Conservation (phyloP, 1,140 invertebrate genomes). For the Drosophila nannoptera region DNA sequence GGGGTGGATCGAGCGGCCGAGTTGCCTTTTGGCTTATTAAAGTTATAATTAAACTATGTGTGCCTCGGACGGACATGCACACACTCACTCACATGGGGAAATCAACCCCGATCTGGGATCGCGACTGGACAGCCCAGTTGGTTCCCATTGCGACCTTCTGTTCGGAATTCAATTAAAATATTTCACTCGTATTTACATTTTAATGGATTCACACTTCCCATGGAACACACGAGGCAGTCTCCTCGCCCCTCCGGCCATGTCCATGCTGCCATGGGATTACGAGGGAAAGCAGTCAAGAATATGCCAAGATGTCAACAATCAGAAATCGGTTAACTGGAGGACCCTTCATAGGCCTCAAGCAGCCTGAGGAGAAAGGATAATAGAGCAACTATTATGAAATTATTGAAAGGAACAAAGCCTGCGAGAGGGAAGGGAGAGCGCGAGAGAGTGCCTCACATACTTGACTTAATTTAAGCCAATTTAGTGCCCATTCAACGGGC, state of each 20-base stretch:
- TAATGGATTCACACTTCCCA: slow-evolving; percentile 67
- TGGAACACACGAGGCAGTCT: not conserved
- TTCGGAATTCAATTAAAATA: slow-evolving; percentile 71
- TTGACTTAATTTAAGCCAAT: slow-evolving; percentile 78
- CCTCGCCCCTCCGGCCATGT: slow-evolving; percentile 22
- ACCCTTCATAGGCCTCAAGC: slow-evolving; percentile 36
- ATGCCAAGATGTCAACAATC: slow-evolving; percentile 54
- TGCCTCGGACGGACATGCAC: slow-evolving; percentile 16
- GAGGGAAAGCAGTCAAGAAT: slow-evolving; percentile 72
- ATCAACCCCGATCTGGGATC: slow-evolving; percentile 12
- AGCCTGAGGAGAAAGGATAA: slow-evolving; percentile 44
- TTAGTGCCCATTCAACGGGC: slow-evolving; percentile 59
- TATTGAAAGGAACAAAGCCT: slow-evolving; percentile 20
- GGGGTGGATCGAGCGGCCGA: slow-evolving; percentile 47
- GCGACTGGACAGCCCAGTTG: not conserved
- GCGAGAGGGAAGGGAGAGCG: not conserved
- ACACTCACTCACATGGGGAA: not conserved
- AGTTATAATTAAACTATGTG: slow-evolving; percentile 77
- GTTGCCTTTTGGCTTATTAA: slow-evolving; percentile 69
- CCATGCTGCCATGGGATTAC: slow-evolving; percentile 57
- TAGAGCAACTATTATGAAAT: slow-evolving; percentile 60
- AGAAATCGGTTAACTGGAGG: slow-evolving; percentile 19
- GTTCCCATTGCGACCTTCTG: slow-evolving; percentile 43
- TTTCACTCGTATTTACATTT: slow-evolving; percentile 63
- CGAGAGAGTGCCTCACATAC: slow-evolving; percentile 52